Evolutionary conservation across 2,797 vertebrate genomes (phyloP).

Genomic region (Epinephelus malabaricus): DNA sequence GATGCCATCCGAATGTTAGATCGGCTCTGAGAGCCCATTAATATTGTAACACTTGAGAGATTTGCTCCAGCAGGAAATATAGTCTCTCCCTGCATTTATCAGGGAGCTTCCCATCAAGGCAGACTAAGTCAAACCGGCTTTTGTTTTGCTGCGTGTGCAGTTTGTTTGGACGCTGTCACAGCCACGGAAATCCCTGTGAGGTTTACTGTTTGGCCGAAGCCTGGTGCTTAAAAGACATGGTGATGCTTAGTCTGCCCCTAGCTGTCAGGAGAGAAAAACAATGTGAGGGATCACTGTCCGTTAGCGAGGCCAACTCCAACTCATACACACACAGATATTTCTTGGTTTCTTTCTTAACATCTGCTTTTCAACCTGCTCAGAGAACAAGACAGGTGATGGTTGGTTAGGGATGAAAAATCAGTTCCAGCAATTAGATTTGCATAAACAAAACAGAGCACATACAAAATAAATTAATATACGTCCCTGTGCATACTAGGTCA

Average conservation of each 20-base stretch:
- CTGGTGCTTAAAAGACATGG: slow-evolving; percentile 59
- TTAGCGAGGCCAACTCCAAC: slow-evolving; percentile 64
- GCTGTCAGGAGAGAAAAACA: slow-evolving; percentile 75
- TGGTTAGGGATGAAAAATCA: slow-evolving; percentile 17
- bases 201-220: slow-evolving; percentile 72
- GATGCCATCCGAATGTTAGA: slow-evolving; percentile 51
- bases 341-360: slow-evolving; percentile 34
- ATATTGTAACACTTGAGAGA: slow-evolving; percentile 63
- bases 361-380: slow-evolving; percentile 12
- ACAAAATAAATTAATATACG: slow-evolving; percentile 36
- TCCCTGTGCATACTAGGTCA: slow-evolving; percentile 11
- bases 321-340: slow-evolving; percentile 44
- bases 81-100: slow-evolving; percentile 63
- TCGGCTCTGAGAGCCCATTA: slow-evolving; percentile 59
- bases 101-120: slow-evolving; percentile 63
- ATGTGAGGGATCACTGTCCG: slow-evolving; percentile 76
- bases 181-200: slow-evolving; percentile 73
- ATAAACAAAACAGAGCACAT: slow-evolving; percentile 47
- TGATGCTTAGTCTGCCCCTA: slow-evolving; percentile 67
- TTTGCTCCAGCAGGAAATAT: slow-evolving; percentile 56
- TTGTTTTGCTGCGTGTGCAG: slow-evolving; percentile 72
- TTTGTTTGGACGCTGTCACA: slow-evolving; percentile 78
- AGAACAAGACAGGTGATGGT: neutral
- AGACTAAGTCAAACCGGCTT: slow-evolving; percentile 57
- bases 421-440: slow-evolving; percentile 8